Evolutionary conservation across 1,140 invertebrate genomes (phyloP).

Genomic region (Brachionus sp.): DNA sequence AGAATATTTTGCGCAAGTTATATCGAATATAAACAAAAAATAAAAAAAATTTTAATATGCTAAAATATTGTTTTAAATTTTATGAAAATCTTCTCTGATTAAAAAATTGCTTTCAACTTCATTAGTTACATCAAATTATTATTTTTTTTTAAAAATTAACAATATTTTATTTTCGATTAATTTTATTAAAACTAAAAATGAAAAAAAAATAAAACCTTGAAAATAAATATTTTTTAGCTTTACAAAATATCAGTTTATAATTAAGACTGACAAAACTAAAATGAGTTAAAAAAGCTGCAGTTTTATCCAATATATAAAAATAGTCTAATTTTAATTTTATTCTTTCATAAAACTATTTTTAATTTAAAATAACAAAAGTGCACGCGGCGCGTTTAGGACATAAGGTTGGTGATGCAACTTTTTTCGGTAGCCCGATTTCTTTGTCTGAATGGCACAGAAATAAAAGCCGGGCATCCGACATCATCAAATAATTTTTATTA

Average conservation of each 20-base stretch:
- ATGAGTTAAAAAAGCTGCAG: not conserved
- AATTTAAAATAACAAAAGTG: not conserved
- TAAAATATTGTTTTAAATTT: too few relatives aligned
- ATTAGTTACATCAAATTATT: too few relatives aligned
- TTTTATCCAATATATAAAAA: not conserved
- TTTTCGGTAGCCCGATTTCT: constrained; percentile 45
- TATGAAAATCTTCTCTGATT: too few relatives aligned
- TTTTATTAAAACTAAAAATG: not conserved
- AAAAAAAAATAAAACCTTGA: not conserved
- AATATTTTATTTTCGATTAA: too few relatives aligned
- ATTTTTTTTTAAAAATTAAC: too few relatives aligned
- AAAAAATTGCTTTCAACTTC: too few relatives aligned
- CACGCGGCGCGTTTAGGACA: not conserved
- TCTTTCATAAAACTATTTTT: not conserved
- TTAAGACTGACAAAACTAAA: not conserved
- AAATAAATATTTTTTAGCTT: not conserved
- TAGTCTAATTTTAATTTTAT: not conserved
- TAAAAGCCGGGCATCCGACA: constrained; percentile 41
- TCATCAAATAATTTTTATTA: constrained; percentile 33
- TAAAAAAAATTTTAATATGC: too few relatives aligned
- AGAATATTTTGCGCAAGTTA: too few relatives aligned
- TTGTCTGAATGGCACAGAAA: not conserved
- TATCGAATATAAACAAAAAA: too few relatives aligned
- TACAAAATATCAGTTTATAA: not conserved
- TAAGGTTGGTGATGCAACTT: constrained; percentile 46